Percentiles rank a stretch among this genome's conserved stretches.
These are phyloP conservation scores for Acrobasis suavella DNA, from an alignment of 2,888 invertebrate species.

Conservation along the genomic window DNA sequence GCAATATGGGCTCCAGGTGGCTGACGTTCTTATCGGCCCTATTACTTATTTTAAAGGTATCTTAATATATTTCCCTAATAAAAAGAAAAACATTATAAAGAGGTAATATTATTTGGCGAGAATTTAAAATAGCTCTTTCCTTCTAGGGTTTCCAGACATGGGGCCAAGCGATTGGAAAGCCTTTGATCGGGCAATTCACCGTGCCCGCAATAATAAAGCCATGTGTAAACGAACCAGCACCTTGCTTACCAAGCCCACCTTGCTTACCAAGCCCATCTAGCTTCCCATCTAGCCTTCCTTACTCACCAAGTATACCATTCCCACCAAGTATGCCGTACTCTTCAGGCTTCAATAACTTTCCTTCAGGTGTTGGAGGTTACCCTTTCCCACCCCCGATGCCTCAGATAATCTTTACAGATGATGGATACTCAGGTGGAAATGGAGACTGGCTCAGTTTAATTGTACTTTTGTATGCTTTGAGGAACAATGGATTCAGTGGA, in stretches of 20 bases:
- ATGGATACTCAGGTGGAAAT: slow-evolving; percentile 2
- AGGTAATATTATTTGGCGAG: no score
- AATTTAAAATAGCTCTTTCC: no score
- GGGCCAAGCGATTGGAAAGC: slow-evolving; percentile 13
- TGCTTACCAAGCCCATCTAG: not conserved
- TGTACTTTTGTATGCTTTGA: slow-evolving; percentile 26
- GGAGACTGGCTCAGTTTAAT: slow-evolving; percentile 23
- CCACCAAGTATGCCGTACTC: slow-evolving; percentile 8
- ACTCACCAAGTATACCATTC: slow-evolving; percentile 2
- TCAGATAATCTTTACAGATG: slow-evolving; percentile 25
- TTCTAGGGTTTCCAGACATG: slow-evolving; percentile 17
- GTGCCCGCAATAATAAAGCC: slow-evolving; percentile 26
- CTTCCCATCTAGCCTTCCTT: not conserved
- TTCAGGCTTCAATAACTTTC: not conserved
- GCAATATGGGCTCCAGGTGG: slow-evolving; percentile 27
- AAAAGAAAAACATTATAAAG: not conserved
- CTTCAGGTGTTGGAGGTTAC: not conserved
- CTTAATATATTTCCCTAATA: not conserved
- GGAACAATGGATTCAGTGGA: slow-evolving; percentile 22
- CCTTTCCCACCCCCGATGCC: slow-evolving; percentile 21
- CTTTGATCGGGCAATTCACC: slow-evolving; percentile 17
- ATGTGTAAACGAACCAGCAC: not conserved
- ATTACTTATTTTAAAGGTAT: slow-evolving; percentile 30
- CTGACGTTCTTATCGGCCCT: slow-evolving; percentile 27
- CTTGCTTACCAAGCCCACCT: not conserved